Base-by-base conservation (phyloP, 2,888 invertebrate species). In the Polydrusus tereticollis region DNA sequence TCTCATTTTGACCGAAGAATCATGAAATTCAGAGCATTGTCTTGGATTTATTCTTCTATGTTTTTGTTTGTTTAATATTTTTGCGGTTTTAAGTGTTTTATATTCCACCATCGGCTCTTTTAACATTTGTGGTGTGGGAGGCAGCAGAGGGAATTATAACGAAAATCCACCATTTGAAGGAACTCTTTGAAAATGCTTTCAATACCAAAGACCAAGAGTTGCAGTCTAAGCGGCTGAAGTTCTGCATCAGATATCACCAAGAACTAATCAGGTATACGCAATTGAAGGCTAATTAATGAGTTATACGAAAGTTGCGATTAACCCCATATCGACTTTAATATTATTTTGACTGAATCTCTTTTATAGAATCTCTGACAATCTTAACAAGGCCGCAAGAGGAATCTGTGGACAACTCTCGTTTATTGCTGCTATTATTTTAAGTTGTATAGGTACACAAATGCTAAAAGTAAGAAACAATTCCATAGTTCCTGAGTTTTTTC, bases 361-460 rank as follows among this genome's bases (percentile, higher is more conserved):
- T 60, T 57, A 2, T 33, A 72, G 72, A 14, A 38, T 67, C 1
- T 18, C 57, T 12, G 63, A 67, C 41, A 52, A 72, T 29, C 45
- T 67, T 0, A 67, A 62, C 10, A 26, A 26, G 10, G 52, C 38
- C 18, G 41, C 64, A 10, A 60, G 21, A 12, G 52, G 29, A 4
- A 26, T 57, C 5, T 41, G 52, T 8, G 72, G 72, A 36, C 72
- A 72, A 12, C 21, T 72, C 6, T 72, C 72, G 4, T 57, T 67
- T 55, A 50, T 72, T 0, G 62, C 43, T 0, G 66, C 72, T 0
- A 55, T 72, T 5, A 55, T 72, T 14, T 16, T 72, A 29, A 68
- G 67, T 36, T 72, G 72, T 55, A 72, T 72, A 16, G 72, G 72
- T 7, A 67, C 67, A 21, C 72, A 72, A 36, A 72, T 72, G 67